Conservation (phyloP, 1,140 invertebrate genomes). For the Goniozus legneri region DNA sequence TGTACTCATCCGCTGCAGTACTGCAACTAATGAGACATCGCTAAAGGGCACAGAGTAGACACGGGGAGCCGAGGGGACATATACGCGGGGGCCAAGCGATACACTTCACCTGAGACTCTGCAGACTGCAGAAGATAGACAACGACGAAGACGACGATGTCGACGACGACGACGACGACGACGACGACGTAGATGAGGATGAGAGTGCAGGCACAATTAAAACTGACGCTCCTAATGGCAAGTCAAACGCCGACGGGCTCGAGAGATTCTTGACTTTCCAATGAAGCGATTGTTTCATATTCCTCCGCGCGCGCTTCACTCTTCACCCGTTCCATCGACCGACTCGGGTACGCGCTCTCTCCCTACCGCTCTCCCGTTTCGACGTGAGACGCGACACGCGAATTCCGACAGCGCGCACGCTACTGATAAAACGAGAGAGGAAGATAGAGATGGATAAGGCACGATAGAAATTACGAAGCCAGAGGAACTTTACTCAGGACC, state of each 20-base stretch:
- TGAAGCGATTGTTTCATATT: conserved; percentile 57
- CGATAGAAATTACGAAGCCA: not conserved
- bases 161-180: conserved; percentile 23
- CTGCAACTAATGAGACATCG: conserved; percentile 57
- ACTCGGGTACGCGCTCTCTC: conserved; percentile 15
- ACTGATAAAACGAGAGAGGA: conserved; percentile 25
- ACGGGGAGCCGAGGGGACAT: conserved; percentile 37
- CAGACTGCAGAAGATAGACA: conserved; percentile 46
- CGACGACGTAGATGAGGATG: conserved; percentile 30
- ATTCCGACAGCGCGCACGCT: conserved; percentile 22
- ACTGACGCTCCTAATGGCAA: conserved; percentile 57
- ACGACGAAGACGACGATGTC: conserved; percentile 22
- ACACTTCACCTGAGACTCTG: conserved; percentile 52
- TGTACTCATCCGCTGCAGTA: conserved; percentile 50
- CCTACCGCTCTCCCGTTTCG: not conserved
- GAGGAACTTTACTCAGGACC: conserved; percentile 27
- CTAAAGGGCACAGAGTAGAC: conserved; percentile 50
- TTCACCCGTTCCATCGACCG: conserved; percentile 26
- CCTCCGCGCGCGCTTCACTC: conserved; percentile 31
- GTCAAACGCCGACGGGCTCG: conserved; percentile 55
- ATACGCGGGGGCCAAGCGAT: conserved; percentile 47
- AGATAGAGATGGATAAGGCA: conserved; percentile 4
- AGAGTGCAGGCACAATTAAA: conserved; percentile 53
- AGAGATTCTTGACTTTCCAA: conserved; percentile 57
- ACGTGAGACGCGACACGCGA: not conserved